These are phyloP conservation scores for Cygnus olor DNA, from an alignment of 2,797 vertebrate species.

Conservation along the genomic window DNA sequence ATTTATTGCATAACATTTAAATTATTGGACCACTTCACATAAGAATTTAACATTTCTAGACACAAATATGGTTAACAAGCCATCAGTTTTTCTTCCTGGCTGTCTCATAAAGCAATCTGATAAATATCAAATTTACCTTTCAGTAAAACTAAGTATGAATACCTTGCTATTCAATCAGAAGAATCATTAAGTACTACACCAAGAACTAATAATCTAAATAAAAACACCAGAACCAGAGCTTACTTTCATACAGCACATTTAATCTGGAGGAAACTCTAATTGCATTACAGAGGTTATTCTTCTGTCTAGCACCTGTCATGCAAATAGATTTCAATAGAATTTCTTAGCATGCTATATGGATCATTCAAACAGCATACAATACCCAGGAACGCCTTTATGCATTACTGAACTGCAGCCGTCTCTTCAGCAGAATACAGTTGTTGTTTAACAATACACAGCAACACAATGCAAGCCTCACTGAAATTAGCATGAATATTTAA, in stretches of 20 bases:
- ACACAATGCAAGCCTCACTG: background rate
- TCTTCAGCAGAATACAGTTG: background rate
- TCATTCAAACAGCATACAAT: background rate
- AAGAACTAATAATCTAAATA: slow-evolving; percentile 3
- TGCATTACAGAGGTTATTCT: background rate
- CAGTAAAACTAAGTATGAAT: background rate
- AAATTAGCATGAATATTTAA: slow-evolving; percentile 3
- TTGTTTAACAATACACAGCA: background rate
- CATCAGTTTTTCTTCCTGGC: background rate
- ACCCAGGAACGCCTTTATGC: background rate
- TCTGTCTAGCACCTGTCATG: slow-evolving; percentile 7
- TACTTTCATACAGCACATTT: background rate
- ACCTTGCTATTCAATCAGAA: background rate
- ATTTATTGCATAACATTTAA: slow-evolving; percentile 45
- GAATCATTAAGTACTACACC: background rate
- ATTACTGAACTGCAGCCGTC: background rate
- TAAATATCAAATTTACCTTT: background rate
- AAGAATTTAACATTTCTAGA: slow-evolving; percentile 36
- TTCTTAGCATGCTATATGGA: background rate
- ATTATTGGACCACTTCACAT: slow-evolving; percentile 30
- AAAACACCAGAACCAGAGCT: background rate
- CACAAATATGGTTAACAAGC: slow-evolving; percentile 24
- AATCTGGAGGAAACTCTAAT: slow-evolving; percentile 12
- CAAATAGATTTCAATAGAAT: background rate
- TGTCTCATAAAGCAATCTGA: background rate